Base-by-base conservation (phyloP, 2,888 invertebrate species). In the Carcina quercana region DNA sequence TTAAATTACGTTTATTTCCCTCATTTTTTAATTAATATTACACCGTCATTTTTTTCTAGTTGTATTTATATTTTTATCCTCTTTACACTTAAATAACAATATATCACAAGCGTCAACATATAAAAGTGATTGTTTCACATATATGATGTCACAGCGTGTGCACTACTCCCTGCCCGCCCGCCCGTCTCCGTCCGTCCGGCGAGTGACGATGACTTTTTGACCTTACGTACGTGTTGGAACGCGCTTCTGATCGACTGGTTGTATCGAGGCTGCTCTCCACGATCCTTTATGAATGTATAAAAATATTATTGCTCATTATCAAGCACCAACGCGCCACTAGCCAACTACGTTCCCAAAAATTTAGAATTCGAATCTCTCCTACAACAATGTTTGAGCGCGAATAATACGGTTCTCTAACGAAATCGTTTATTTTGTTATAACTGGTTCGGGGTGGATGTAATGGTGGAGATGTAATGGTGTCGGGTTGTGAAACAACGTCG, bases 41-140 rank as follows among this genome's bases (percentile, higher is more conserved):
- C 69, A 73, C 59, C 59, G 60, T 67, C 62, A 54, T n/a, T n/a
- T n/a, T n/a, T 43, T 50, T 72, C 63, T 70, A 70, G 67, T 69
- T 71, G 70, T 73, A 71, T 71, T 69, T 65, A 72, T 64, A 72
- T 67, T 61, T 74, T 71, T 66, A 71, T 75, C 68, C 65, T 68
- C 71, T 70, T 82, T 82, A 82, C 82, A 80, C 80, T 78, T 82
- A 80, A 82, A 82, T 82, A 82, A 82, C 82, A 82, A 82, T 79
- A 79, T 82, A 80, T 82, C 82, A 82, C 82, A 82, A 80, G 80
- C 80, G 55, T 78, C 76, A 80, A 82, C 76, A 76, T 79, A 78
- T 74, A 68, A 70, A 71, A 71, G 58, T 65, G 60, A 51, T 63
- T 56, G 43, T 52, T 46, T 50, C 43, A 40, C 45, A 30, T 34